A percentile compares a stretch with the other conserved stretches of the same genome.
These are phyloP conservation scores for Phytoseiulus persimilis DNA, from an alignment of 2,888 invertebrate species.

Conservation along the genomic window DNA sequence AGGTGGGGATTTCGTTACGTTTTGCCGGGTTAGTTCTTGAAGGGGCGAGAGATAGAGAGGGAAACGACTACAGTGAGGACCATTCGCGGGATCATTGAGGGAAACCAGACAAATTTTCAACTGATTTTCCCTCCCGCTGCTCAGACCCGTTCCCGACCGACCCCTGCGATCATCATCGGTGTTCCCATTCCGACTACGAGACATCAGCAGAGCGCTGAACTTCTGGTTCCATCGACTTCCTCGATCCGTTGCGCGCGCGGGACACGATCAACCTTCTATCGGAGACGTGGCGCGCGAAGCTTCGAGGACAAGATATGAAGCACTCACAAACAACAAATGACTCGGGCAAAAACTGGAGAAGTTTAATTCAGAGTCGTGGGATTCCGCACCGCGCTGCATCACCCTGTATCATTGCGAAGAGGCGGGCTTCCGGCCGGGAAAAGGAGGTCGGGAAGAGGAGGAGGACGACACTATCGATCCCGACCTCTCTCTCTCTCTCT, in stretches of 20 bases:
- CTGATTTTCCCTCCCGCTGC: not conserved
- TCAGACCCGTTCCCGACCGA: not conserved
- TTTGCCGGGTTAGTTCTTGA: not conserved
- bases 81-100: not conserved
- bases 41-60: not conserved
- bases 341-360: not conserved
- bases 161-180: no score
- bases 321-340: not conserved
- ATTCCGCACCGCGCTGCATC: not conserved
- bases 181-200: no score
- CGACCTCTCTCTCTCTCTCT: not conserved
- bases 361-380: not conserved
- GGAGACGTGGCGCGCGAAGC: no score
- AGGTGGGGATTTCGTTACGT: not conserved
- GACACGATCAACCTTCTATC: no score
- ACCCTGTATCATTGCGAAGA: not conserved
- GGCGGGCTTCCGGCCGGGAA: not conserved
- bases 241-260: no score
- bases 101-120: not conserved
- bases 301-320: no score
- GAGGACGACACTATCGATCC: not conserved
- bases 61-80: not conserved
- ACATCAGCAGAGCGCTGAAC: no score
- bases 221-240: no score
- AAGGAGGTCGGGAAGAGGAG: not conserved